Evolutionary conservation across 2,888 invertebrate species (phyloP).

Genomic region (Agapetus fuscipes): DNA sequence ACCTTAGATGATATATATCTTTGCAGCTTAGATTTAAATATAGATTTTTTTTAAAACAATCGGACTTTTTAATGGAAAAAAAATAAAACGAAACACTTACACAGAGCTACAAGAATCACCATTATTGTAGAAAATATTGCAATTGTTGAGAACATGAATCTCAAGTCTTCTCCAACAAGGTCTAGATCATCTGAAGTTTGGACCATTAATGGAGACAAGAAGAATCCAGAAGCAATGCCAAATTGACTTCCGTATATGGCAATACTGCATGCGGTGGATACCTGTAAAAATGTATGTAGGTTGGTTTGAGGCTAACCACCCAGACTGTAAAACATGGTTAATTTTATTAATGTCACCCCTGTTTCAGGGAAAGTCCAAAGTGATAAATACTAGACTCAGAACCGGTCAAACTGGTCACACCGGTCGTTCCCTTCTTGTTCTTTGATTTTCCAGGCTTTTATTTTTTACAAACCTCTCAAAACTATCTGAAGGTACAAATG

Average conservation of each 20-base stretch:
- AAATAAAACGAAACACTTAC: constrained; percentile 25
- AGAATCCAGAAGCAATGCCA: constrained; percentile 60
- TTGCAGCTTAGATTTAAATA: neutral
- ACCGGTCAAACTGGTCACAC: too few species aligned
- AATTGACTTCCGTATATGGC: constrained; percentile 67
- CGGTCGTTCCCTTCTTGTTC: too few species aligned
- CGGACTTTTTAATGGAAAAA: neutral
- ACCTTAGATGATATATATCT: too few species aligned
- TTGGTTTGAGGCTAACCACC: too few species aligned
- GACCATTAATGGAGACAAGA: constrained; percentile 52
- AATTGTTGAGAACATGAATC: constrained; percentile 25
- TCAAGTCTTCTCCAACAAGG: constrained; percentile 34
- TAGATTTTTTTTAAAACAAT: neutral
- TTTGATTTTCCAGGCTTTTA: too few species aligned
- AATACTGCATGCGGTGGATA: constrained; percentile 58
- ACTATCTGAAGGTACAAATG: too few species aligned
- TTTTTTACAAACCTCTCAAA: too few species aligned
- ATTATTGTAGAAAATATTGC: constrained; percentile 41
- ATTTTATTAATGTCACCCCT: too few species aligned
- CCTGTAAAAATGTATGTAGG: constrained; percentile 20
- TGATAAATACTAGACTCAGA: too few species aligned
- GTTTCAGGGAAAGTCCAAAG: too few species aligned
- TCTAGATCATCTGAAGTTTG: constrained; percentile 34
- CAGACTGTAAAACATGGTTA: too few species aligned
- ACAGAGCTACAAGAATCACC: constrained; percentile 45